Evolutionary conservation across 2,888 invertebrate species (phyloP).

Genomic region (Drosophila mayaguana): DNA sequence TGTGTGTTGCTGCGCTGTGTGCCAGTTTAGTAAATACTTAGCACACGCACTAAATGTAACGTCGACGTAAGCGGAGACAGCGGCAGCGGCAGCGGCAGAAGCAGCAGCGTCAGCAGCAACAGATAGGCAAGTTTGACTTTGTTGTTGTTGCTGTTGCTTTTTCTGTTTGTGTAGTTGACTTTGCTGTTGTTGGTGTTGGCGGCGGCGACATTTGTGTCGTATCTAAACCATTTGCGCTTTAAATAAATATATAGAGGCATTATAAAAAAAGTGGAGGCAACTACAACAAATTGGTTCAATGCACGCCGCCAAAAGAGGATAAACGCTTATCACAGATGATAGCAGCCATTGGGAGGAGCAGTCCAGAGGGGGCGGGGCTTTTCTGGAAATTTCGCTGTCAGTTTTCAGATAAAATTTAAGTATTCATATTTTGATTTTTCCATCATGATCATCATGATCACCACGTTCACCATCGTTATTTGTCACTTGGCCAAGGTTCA

Average conservation of each 20-base stretch:
- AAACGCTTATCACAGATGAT: constrained; percentile 51
- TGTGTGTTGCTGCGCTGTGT: constrained; percentile 43
- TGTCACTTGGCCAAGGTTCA: constrained; percentile 76
- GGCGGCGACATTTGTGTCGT: constrained; percentile 71
- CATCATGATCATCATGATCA: constrained; percentile 1
- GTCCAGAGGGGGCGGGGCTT: not conserved
- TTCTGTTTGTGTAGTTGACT: constrained; percentile 19
- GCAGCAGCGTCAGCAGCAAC: constrained; percentile 31
- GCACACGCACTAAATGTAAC: constrained; percentile 69
- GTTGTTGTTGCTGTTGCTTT: constrained; percentile 36
- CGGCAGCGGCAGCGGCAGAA: constrained; percentile 25
- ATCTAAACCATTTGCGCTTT: constrained; percentile 81
- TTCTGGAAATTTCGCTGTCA: not conserved
- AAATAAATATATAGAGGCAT: constrained; percentile 78
- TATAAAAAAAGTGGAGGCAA: constrained; percentile 63
- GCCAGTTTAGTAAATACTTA: constrained; percentile 76
- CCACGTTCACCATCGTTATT: constrained; percentile 20
- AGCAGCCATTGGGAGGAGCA: constrained; percentile 13
- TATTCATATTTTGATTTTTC: not conserved
- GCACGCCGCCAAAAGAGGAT: constrained; percentile 68
- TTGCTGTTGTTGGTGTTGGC: constrained; percentile 38
- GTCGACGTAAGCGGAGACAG: constrained; percentile 39
- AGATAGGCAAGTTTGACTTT: constrained; percentile 77
- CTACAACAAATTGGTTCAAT: constrained; percentile 71
- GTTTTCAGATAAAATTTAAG: not conserved